Base-by-base conservation (phyloP, 35 echinoderm and acorn worm genomes). In the Amphiura filiformis region DNA sequence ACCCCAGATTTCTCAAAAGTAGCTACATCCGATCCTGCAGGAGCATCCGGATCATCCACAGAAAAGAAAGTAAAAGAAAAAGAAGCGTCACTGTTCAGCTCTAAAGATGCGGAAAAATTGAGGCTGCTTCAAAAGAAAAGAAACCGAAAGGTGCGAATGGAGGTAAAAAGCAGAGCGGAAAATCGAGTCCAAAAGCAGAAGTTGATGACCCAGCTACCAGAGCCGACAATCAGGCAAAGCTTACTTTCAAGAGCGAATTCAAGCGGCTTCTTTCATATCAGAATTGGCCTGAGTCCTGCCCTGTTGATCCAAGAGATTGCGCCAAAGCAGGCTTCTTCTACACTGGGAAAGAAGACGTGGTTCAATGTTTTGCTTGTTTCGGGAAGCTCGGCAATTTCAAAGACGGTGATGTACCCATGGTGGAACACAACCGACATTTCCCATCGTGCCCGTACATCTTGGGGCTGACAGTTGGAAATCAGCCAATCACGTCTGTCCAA, bases 321-420 rank as follows among this genome's bases (percentile, higher is more conserved):
- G 92, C 95, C 32, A 93, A 85, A 36, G 92, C 95, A 35, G 95
- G 95, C 9, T 98, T 98, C 76, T 98, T 87, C 52, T 94, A 81
- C 76, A 41, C 78, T 1, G 80, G 82, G 13, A 61, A 83, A 35
- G 75, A 88, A 17, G 87, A 95, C 38, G 57, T 56, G 26, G 95
- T 98, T 17, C 92, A 98, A 78, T 98, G 95, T 38, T 98, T 98
- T 91, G 92, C 89, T 40, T 98, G 95, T 39, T 92, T 82, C 80
- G 95, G 95, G 2, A 91, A 90, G 64, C 83, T 98, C 36, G 80
- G 84, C 1, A 79, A 91, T 26, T 98, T 92, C 92, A 89, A 91
- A 90, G 64, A 36, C 37, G 76, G 82, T n/a, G 95, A 98, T 80
- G 52, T 49, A 39, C 89, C 95, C 0, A 87, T 52, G 44, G 41